A percentile compares a stretch with the other conserved stretches of the same genome.
Conservation (phyloP, 2,888 invertebrate species). For the Leucania comma region DNA sequence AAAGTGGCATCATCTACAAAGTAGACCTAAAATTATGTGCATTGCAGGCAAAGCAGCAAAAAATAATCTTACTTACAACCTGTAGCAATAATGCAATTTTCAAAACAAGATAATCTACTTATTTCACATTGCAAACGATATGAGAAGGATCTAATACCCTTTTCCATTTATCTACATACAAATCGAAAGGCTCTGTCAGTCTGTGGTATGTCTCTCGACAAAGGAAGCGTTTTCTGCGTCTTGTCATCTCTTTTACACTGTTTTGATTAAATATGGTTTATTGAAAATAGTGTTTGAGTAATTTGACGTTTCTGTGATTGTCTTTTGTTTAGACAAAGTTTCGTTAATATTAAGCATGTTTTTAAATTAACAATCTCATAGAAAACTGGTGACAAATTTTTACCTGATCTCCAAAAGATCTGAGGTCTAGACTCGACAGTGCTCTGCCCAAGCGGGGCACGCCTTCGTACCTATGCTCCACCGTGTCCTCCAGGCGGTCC, state of each 20-base stretch:
- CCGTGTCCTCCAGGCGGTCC: too few relatives aligned
- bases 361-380: neutral
- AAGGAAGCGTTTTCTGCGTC: slow-evolving; percentile 66
- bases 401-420: too few relatives aligned
- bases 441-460: too few relatives aligned
- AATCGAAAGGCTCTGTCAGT: slow-evolving; percentile 72
- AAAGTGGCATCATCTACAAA: too few relatives aligned
- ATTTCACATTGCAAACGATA: slow-evolving; percentile 10
- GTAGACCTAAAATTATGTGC: too few relatives aligned
- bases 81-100: too few relatives aligned
- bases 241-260: slow-evolving; percentile 68
- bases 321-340: slow-evolving; percentile 7
- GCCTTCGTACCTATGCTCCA: too few relatives aligned
- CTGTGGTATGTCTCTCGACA: slow-evolving; percentile 69
- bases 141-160: slow-evolving; percentile 52
- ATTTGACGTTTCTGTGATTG: slow-evolving; percentile 22
- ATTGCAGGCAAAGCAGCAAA: too few relatives aligned
- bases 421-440: too few relatives aligned
- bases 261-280: slow-evolving; percentile 72
- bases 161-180: slow-evolving; percentile 79
- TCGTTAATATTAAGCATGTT: neutral
- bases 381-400: neutral
- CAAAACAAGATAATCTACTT: neutral
- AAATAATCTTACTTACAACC: too few relatives aligned
- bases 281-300: slow-evolving; percentile 67